These are phyloP conservation scores for Hystrix cristata DNA, from an alignment of 2,113 vertebrate genomes.

Conservation along the genomic window DNA sequence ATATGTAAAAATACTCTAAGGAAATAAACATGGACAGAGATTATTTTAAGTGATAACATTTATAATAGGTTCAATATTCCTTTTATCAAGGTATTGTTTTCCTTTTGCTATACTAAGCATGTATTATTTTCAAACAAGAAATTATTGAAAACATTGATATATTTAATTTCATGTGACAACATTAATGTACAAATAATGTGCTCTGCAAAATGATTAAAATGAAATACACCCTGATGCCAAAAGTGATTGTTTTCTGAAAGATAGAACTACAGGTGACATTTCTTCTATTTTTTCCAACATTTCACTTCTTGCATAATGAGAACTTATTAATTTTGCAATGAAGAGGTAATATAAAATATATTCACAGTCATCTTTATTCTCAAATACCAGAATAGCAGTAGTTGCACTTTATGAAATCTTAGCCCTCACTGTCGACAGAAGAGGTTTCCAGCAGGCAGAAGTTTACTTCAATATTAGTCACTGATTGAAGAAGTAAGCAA, in stretches of 20 bases:
- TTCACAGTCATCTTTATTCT: neutral
- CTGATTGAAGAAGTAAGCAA: conserved; percentile 36
- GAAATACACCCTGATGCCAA: neutral
- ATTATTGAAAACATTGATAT: neutral
- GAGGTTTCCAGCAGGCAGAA: neutral
- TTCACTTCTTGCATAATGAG: neutral
- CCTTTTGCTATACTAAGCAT: neutral
- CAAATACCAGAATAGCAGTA: neutral
- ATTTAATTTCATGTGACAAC: neutral
- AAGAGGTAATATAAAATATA: neutral
- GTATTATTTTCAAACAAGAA: conserved; percentile 46
- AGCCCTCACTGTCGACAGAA: neutral
- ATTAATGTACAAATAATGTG: conserved; percentile 30
- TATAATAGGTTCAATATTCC: neutral
- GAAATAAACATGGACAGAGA: neutral
- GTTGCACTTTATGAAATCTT: neutral
- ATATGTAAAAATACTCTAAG: neutral
- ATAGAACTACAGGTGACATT: neutral
- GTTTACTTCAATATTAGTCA: conserved; percentile 25
- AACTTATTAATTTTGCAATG: neutral
- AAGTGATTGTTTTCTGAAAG: neutral
- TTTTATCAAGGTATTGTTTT: neutral
- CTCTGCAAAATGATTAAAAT: neutral
- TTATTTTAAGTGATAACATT: neutral
- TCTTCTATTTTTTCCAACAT: neutral